Conservation (phyloP, 2,113 vertebrate genomes). For the Eretmodus cyanostictus region DNA sequence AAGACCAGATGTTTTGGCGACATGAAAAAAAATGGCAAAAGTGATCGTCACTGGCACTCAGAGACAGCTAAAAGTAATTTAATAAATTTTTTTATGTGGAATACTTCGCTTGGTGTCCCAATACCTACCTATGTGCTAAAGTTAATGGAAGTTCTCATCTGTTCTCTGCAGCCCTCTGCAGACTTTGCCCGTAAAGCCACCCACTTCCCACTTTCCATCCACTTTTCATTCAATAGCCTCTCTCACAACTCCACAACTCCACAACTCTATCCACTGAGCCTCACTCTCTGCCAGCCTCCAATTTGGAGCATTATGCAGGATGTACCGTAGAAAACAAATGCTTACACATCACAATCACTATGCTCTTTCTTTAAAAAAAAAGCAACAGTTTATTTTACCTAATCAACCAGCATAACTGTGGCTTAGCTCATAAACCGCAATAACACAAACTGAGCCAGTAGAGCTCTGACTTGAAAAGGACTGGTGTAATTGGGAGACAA, state of each 20-base stretch:
- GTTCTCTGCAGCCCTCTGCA: not conserved
- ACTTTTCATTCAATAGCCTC: slow-evolving; percentile 21
- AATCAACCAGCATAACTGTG: not conserved
- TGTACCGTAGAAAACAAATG: not conserved
- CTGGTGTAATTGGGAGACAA: slow-evolving; percentile 1
- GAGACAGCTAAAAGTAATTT: not conserved
- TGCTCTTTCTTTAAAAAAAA: not conserved
- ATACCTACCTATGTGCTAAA: not conserved
- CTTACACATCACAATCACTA: not conserved
- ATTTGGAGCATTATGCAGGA: not conserved
- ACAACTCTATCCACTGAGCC: not conserved
- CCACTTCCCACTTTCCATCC: slow-evolving; percentile 40
- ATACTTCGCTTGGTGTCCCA: not conserved
- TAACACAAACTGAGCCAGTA: slow-evolving; percentile 8
- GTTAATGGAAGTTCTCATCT: slow-evolving; percentile 9
- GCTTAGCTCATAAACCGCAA: not conserved
- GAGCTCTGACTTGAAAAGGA: not conserved
- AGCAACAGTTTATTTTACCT: not conserved
- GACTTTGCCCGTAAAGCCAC: slow-evolving; percentile 13
- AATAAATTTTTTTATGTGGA: not conserved
- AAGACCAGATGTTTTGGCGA: slow-evolving; percentile 26
- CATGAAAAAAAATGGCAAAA: slow-evolving; percentile 14
- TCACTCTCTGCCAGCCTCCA: slow-evolving; percentile 9
- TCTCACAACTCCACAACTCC: slow-evolving; percentile 1
- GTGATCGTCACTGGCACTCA: not conserved